Conservation (phyloP, 1,140 invertebrate species). For the Harpegnathos saltator region DNA sequence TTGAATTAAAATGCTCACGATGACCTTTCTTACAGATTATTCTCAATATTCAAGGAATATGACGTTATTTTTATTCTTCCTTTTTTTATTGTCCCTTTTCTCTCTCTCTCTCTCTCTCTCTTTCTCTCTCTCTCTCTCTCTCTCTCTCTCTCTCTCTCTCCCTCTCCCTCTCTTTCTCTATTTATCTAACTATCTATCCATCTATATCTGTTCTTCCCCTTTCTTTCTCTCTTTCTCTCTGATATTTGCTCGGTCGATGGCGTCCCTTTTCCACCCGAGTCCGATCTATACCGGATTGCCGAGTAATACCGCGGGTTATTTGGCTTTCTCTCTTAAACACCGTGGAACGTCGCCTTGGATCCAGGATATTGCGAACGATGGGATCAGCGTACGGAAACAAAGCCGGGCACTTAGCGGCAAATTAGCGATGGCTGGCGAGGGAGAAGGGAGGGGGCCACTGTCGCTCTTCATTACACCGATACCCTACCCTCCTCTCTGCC, state of each 20-base stretch:
- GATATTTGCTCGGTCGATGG: conserved; percentile 19
- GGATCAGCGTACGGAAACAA: conserved; percentile 77
- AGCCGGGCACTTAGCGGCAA: conserved; percentile 78
- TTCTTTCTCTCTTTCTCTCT: background rate
- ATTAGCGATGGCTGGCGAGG: conserved; percentile 75
- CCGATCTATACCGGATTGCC: conserved; percentile 55
- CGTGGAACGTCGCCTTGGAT: conserved; percentile 69
- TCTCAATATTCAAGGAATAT: conserved; percentile 27
- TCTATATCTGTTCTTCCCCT: no score
- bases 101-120: background rate
- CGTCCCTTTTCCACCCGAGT: conserved; percentile 37
- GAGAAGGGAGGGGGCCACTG: conserved; percentile 58
- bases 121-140: background rate
- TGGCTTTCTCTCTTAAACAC: conserved; percentile 71
- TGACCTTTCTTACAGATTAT: background rate
- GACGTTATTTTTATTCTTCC: no score
- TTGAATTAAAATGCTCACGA: background rate
- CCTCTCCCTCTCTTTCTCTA: background rate
- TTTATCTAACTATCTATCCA: no score
- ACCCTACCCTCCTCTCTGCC: conserved; percentile 41
- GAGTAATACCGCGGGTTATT: conserved; percentile 70
- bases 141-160: no score
- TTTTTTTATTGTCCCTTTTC: no score
- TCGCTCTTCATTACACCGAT: conserved; percentile 78
- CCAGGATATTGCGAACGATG: conserved; percentile 78